phyloP scores from a whole-genome alignment of 2,797 vertebrate genomes.

The Tarsius wallacei region DNA sequence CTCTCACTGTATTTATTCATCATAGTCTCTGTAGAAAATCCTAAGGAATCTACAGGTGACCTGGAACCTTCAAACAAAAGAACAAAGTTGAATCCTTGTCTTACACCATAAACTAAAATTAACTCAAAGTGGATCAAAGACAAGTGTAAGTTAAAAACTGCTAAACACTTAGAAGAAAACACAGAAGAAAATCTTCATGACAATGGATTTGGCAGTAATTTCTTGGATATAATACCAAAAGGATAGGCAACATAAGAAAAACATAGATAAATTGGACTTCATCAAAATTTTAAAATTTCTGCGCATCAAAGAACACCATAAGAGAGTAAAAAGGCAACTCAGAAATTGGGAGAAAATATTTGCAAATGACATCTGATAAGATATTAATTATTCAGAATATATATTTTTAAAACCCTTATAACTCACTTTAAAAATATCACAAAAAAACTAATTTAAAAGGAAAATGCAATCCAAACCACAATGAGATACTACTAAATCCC shows the following conservation, averaged over 20 bases:
- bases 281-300: neutral
- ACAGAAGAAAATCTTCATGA: neutral
- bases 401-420: neutral
- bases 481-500: neutral
- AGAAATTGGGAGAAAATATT: neutral
- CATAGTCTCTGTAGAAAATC: neutral
- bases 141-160: neutral
- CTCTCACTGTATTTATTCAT: neutral
- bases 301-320: neutral
- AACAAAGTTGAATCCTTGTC: neutral
- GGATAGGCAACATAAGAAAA: neutral
- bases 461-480: neutral
- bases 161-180: neutral
- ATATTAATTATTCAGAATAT: neutral
- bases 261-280: neutral
- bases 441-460: neutral
- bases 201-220: neutral
- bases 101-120: neutral
- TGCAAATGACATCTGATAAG: neutral
- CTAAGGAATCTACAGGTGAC: neutral
- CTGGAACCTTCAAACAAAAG: neutral
- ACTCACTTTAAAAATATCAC: neutral
- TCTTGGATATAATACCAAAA: neutral
- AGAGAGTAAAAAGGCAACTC: neutral
- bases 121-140: neutral